These are phyloP conservation scores for Selene dorsalis DNA, from an alignment of 2,797 vertebrate genomes.

Conservation along the genomic window DNA sequence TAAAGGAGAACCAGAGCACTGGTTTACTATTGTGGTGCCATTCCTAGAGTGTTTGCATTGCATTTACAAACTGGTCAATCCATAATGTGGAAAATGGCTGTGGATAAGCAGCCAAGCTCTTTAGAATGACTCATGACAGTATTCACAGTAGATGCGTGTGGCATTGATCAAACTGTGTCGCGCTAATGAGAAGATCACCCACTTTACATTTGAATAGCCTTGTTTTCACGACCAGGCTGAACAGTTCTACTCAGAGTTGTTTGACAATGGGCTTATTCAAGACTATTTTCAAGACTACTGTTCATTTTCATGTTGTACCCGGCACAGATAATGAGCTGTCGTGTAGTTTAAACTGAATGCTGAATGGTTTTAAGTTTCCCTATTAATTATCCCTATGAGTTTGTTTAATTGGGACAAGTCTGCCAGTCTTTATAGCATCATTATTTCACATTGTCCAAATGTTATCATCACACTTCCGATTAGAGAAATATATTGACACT, in stretches of 20 bases:
- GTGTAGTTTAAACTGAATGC: constrained; percentile 24
- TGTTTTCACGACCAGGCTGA: constrained; percentile 39
- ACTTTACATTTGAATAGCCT: constrained; percentile 63
- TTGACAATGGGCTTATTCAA: constrained; percentile 32
- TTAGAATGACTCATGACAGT: constrained; percentile 37
- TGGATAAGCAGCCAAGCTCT: constrained; percentile 9
- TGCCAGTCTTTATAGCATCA: constrained; percentile 5
- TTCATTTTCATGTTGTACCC: constrained; percentile 19
- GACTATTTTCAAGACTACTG: constrained; percentile 8
- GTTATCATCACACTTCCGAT: not conserved
- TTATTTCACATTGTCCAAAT: not conserved
- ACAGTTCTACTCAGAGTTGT: not conserved
- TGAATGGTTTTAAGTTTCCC: constrained; percentile 14
- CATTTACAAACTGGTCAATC: not conserved
- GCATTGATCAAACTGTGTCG: constrained; percentile 3
- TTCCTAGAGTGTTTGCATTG: not conserved
- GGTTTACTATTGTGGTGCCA: not conserved
- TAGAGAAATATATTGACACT: not conserved
- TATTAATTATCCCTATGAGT: constrained; percentile 7
- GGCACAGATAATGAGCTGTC: constrained; percentile 1
- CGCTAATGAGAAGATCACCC: constrained; percentile 59
- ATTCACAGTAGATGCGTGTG: constrained; percentile 26
- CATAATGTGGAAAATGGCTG: constrained; percentile 13
- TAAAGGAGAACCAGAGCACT: not conserved
- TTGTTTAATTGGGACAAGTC: constrained; percentile 11